phyloP scores from a whole-genome alignment of 2,888 invertebrate species.

The Apodemia mormo region DNA sequence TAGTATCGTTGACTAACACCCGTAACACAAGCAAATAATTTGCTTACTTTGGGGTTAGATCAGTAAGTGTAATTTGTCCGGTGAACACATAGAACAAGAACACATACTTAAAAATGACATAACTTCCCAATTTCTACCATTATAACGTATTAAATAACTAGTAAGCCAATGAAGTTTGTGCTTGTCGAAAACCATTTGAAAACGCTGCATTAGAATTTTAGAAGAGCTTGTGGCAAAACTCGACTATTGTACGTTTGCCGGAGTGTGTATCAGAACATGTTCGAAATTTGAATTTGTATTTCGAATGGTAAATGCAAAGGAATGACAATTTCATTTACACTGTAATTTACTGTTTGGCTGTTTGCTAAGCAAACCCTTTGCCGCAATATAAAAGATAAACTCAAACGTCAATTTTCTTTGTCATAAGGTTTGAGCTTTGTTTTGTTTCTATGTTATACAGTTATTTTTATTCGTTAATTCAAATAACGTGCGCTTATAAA shows the following conservation, averaged over 20 bases:
- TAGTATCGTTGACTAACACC: too few species aligned
- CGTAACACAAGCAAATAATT: too few species aligned
- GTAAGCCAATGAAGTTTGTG: neutral
- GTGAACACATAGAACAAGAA: too few species aligned
- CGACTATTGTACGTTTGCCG: constrained; percentile 16
- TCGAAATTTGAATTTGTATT: constrained; percentile 27
- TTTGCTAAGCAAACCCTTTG: neutral
- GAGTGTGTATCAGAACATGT: constrained; percentile 26
- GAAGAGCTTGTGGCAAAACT: constrained; percentile 11
- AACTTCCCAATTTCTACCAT: too few species aligned
- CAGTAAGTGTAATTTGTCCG: too few species aligned
- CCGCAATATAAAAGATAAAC: neutral
- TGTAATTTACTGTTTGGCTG: constrained; percentile 11
- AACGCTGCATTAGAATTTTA: neutral
- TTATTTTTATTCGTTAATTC: too few species aligned
- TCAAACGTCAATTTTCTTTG: neutral
- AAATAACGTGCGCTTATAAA: too few species aligned
- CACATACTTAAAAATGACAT: too few species aligned
- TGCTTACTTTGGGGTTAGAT: too few species aligned
- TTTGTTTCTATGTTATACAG: too few species aligned
- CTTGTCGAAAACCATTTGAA: constrained; percentile 5
- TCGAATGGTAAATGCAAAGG: constrained; percentile 17
- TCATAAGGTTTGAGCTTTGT: neutral
- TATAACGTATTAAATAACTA: neutral
- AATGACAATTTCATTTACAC: constrained; percentile 22